Base-by-base conservation (phyloP, 2,888 invertebrate species). In the Diachrysia chrysitis region DNA sequence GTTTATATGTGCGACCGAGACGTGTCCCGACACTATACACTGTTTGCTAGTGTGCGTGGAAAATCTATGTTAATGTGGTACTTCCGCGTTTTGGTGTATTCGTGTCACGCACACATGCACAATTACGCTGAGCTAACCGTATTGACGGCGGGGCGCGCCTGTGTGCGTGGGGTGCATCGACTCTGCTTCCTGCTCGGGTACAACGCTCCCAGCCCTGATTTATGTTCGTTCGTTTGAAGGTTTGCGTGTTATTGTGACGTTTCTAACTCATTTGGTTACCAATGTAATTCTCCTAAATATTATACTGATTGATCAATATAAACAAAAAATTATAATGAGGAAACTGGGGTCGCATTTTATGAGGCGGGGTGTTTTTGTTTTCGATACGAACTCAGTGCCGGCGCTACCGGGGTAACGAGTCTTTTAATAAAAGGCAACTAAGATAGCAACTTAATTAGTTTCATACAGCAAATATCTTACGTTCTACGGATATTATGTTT, bases 141-240 rank as follows among this genome's bases (percentile, higher is more conserved):
- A 64, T 73, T 67, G 67, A 46, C 63, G 71, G 77, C 59, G 73
- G 66, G 65, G 70, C 66, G 63, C 42, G 73, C 42, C 61, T 83
- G 89, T 90, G 90, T 85, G 90, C 63, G 91, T 89, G 84, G 92
- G 93, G 95, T 95, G 95, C 95, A 95, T 92, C 93, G 94, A 94
- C 95, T 93, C 83, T 77, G 91, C 88, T 94, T 93, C 94, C 94
- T 89, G 90, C 88, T 90, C 85, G 92, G 90, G 95, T 93, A 93
- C 92, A 93, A 93, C 90, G 94, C 92, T 94, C 94, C 83, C 90
- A 79, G 89, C 73, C 79, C 85, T 93, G 94, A 94, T 94, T 94
- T 94, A 93, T 90, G 92, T 86, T 82, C 87, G 85, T 83, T 79
- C 84, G 89, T 86, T 87, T 86, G 89, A 89, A 91, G 92, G 92